Evolutionary conservation across 2,113 vertebrate species (phyloP), one percentile per base, ranked within the genome.

Genomic region (Sphaerodactylus townsendi): DNA sequence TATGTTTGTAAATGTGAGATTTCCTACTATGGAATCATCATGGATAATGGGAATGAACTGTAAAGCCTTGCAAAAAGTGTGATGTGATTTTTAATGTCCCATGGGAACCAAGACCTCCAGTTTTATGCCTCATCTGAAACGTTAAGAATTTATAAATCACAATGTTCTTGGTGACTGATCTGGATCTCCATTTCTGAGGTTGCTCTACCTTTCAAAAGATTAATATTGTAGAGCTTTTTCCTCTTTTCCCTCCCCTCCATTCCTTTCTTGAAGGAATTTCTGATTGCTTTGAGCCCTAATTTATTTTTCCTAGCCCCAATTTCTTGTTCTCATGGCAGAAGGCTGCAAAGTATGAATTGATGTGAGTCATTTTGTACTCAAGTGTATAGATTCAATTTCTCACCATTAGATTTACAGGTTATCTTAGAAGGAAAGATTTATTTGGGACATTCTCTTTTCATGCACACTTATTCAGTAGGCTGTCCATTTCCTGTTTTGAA

Each of bases 71-170:
- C 56, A 88, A 86, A 91, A 92, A 86, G 30, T 44, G 19, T 86
- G 91, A 86, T 82, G 88, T 82, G 89, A 68, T 59, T 86, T 89
- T 92, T 92, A 92, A 90, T 92, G 85, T 91, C 77, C 37, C 66
- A 56, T 50, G 73, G 83, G 85, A 89, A 92, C 92, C 91, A 89
- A 41, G 83, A 90, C 85, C 86, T 33, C 19, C 0, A 0, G 66
- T 82, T 94, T 94, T 93, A 90, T 91, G 86, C 90, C 89, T 94
- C 80, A 88, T 91, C 80, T 92, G 75, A 86, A 93, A 92, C 88
- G 86, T 46, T 77, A 76, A 87, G 92, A 92, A 90, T 87, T 90
- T 88, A 28, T 50, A 89, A 69, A 75, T 89, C 79, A 66, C 88
- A 70, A 86, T 48, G 81, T 68, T 88, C 73, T 93, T 82, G 87